Percentiles rank a stretch among this genome's conserved stretches.
These are phyloP conservation scores for Amphiprion ocellaris DNA, from an alignment of 2,113 vertebrate genomes.

Conservation along the genomic window DNA sequence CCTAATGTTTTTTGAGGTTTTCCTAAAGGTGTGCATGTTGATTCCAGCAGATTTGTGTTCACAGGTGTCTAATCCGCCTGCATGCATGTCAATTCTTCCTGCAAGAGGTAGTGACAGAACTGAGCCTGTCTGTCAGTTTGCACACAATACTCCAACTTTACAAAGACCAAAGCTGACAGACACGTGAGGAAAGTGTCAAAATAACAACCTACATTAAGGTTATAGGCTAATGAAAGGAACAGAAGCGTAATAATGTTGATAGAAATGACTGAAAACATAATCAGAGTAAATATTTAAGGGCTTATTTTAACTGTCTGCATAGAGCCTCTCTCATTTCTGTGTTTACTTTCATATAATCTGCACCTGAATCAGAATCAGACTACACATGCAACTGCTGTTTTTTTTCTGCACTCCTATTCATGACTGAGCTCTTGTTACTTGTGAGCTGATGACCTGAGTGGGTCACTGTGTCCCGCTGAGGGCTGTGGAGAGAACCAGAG, in stretches of 20 bases:
- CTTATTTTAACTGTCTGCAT: not conserved
- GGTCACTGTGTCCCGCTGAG: conserved; percentile 22
- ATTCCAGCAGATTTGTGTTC: conserved; percentile 26
- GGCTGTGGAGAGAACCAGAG: not conserved
- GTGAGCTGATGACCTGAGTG: not conserved
- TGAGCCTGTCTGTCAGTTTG: conserved; percentile 51
- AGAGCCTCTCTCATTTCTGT: not conserved
- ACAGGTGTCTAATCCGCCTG: conserved; percentile 65
- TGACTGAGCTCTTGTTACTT: conserved; percentile 29
- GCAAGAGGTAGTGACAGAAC: conserved; percentile 39
- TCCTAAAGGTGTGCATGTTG: not conserved
- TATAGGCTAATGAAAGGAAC: not conserved
- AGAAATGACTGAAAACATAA: not conserved
- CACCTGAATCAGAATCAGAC: not conserved
- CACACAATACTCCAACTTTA: conserved; percentile 26
- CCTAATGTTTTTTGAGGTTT: not conserved
- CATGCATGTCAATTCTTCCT: conserved; percentile 14
- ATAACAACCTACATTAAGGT: conserved; percentile 3
- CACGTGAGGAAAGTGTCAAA: not conserved
- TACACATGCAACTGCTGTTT: not conserved
- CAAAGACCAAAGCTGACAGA: conserved; percentile 26
- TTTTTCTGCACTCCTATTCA: conserved; percentile 12
- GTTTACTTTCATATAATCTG: conserved; percentile 3
- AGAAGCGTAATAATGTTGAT: not conserved
- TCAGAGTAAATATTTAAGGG: conserved; percentile 5